phyloP scores from a whole-genome alignment of 1,140 invertebrate genomes.

The Bombus confusus region DNA sequence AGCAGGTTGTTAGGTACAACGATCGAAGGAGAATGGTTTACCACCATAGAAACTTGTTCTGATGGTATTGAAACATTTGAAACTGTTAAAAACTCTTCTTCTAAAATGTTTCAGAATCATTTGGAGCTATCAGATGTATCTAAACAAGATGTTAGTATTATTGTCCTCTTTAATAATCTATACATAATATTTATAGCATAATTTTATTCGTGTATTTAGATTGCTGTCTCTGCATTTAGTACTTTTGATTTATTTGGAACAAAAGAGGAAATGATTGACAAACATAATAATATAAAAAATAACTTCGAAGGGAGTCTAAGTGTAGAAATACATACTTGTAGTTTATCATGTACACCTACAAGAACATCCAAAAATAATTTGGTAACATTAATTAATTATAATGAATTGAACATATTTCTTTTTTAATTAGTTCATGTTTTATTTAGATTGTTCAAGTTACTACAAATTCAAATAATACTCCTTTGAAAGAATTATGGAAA shows the following conservation, averaged over 20 bases:
- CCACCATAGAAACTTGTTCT: slow-evolving; percentile 64
- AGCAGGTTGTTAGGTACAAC: slow-evolving; percentile 68
- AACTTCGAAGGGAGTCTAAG: slow-evolving; percentile 72
- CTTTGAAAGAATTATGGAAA: slow-evolving; percentile 70
- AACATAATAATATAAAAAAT: slow-evolving; percentile 52
- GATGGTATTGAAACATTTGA: slow-evolving; percentile 47
- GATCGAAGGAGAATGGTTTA: slow-evolving; percentile 63
- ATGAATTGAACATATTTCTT: background rate
- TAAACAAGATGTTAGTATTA: slow-evolving; percentile 60
- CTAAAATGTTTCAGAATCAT: slow-evolving; percentile 57
- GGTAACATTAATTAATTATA: slow-evolving; percentile 61
- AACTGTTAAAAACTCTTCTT: slow-evolving; percentile 48
- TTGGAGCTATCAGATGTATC: slow-evolving; percentile 43
- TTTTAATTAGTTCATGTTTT: background rate
- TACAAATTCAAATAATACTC: slow-evolving; percentile 63
- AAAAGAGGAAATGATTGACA: slow-evolving; percentile 65
- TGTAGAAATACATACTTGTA: slow-evolving; percentile 65
- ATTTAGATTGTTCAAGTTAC: slow-evolving; percentile 69
- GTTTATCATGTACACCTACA: slow-evolving; percentile 59
- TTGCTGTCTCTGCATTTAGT: slow-evolving; percentile 56
- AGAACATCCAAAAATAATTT: slow-evolving; percentile 68
- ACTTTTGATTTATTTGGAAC: slow-evolving; percentile 73
- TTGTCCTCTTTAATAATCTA: background rate
- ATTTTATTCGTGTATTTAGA: slow-evolving; percentile 48
- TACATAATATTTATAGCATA: background rate